Percentiles rank a stretch among this genome's conserved stretches.
Evolutionary conservation across 1,140 invertebrate genomes (phyloP).

Genomic region (Zaprionus inermis): DNA sequence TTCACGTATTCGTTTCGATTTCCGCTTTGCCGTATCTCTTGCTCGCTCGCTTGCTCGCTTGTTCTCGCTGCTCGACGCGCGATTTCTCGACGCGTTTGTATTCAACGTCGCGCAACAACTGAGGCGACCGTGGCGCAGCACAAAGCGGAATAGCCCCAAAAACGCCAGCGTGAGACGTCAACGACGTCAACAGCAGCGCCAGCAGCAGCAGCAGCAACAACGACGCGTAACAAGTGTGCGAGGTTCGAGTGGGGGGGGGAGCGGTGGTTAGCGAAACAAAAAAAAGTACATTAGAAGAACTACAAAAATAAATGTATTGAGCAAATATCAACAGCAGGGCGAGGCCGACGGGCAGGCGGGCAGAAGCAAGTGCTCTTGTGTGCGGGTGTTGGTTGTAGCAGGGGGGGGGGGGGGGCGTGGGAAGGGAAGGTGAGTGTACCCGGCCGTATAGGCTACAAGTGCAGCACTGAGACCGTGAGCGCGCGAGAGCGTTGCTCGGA

Average conservation of each 20-base stretch:
- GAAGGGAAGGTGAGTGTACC: neutral
- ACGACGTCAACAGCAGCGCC: constrained; percentile 37
- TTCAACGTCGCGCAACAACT: constrained; percentile 74
- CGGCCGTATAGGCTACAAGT: constrained; percentile 2
- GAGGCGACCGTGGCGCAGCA: constrained; percentile 48
- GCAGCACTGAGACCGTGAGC: constrained; percentile 22
- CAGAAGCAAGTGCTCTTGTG: constrained; percentile 10
- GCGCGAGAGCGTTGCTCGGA: constrained; percentile 18
- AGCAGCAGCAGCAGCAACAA: constrained; percentile 25
- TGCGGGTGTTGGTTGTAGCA: neutral
- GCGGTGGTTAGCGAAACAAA: neutral
- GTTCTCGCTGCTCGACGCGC: constrained; percentile 13
- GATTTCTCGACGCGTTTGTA: constrained; percentile 59
- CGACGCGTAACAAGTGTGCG: constrained; percentile 73
- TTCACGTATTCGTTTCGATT: constrained; percentile 17
- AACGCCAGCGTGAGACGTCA: constrained; percentile 39
- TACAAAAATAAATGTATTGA: constrained; percentile 78
- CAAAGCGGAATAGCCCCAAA: constrained; percentile 57
- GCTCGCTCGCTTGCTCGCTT: constrained; percentile 16
- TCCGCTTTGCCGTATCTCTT: constrained; percentile 30
- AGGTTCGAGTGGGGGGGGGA: constrained; percentile 2
- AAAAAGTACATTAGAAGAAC: constrained; percentile 56
- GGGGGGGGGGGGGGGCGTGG: neutral
- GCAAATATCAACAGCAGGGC: constrained; percentile 65
- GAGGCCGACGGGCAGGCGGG: constrained; percentile 19